phyloP scores from a whole-genome alignment of 2,113 vertebrate genomes.

The Galemys pyrenaicus region DNA sequence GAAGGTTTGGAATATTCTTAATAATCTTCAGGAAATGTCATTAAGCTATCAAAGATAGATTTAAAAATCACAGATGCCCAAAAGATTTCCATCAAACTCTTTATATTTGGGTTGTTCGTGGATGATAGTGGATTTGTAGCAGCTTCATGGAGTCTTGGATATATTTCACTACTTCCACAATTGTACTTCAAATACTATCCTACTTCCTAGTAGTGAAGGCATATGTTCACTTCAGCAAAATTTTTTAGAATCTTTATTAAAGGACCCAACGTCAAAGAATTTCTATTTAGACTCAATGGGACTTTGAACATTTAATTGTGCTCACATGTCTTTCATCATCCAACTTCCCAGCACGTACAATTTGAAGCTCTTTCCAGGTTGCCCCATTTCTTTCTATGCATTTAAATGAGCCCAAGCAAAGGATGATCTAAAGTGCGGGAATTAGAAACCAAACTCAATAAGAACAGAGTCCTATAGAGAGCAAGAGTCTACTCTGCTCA shows the following conservation, averaged over 20 bases:
- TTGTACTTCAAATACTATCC: conserved; percentile 50
- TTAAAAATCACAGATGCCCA: conserved; percentile 63
- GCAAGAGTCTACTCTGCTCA: neutral
- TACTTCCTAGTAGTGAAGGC: conserved; percentile 65
- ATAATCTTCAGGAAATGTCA: conserved; percentile 74
- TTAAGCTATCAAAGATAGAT: conserved; percentile 59
- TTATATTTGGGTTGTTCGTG: neutral
- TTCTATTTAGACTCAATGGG: conserved; percentile 48
- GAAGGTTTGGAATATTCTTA: conserved; percentile 61
- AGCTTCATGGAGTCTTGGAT: conserved; percentile 57
- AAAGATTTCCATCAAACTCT: conserved; percentile 68
- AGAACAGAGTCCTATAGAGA: neutral
- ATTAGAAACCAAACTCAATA: conserved; percentile 1
- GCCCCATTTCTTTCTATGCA: neutral
- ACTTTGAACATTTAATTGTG: conserved; percentile 74
- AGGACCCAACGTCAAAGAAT: conserved; percentile 73
- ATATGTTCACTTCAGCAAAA: conserved; percentile 57
- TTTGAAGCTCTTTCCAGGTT: conserved; percentile 11
- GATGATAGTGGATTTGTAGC: conserved; percentile 59
- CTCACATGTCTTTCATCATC: conserved; percentile 60
- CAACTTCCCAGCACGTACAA: conserved; percentile 29
- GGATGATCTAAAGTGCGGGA: neutral
- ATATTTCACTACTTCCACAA: conserved; percentile 62
- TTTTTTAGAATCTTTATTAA: conserved; percentile 73
- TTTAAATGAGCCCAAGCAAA: conserved; percentile 16